phyloP scores from a whole-genome alignment of 2,888 invertebrate genomes.

The Chelonus formosanus region DNA sequence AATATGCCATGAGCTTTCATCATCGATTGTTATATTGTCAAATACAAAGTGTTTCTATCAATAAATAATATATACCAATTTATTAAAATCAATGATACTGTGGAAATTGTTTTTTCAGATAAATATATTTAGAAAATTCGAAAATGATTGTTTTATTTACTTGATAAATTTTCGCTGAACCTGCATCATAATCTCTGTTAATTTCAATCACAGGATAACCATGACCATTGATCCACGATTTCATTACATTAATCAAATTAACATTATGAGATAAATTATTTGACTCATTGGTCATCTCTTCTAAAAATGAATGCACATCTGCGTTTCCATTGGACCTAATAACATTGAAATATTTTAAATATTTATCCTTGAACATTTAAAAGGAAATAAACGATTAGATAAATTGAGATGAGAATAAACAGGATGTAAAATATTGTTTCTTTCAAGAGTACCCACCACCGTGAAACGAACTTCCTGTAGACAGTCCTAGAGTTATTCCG shows the following conservation, averaged over 20 bases:
- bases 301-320: conserved; percentile 48
- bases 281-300: conserved; percentile 45
- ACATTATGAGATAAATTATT: conserved; percentile 41
- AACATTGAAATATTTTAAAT: conserved; percentile 13
- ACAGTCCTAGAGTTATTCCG: conserved; percentile 52
- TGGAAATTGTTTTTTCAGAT: neutral
- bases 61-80: no score
- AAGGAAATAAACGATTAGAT: conserved; percentile 4
- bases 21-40: conserved; percentile 41
- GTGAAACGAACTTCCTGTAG: conserved; percentile 54
- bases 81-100: no score
- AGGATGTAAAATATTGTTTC: conserved; percentile 11
- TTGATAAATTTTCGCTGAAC: conserved; percentile 49
- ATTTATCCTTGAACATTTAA: neutral
- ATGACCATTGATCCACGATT: conserved; percentile 51
- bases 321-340: conserved; percentile 49
- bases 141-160: conserved; percentile 38
- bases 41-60: conserved; percentile 48
- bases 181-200: conserved; percentile 49
- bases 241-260: conserved; percentile 47
- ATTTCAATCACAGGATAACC: conserved; percentile 59
- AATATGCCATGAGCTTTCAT: conserved; percentile 50
- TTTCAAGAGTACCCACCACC: conserved; percentile 56
- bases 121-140: neutral
- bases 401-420: conserved; percentile 4